Evolutionary conservation across 2,888 invertebrate species (phyloP), one percentile per base, ranked within the genome.

Genomic region (Ophonus ardosiacus): DNA sequence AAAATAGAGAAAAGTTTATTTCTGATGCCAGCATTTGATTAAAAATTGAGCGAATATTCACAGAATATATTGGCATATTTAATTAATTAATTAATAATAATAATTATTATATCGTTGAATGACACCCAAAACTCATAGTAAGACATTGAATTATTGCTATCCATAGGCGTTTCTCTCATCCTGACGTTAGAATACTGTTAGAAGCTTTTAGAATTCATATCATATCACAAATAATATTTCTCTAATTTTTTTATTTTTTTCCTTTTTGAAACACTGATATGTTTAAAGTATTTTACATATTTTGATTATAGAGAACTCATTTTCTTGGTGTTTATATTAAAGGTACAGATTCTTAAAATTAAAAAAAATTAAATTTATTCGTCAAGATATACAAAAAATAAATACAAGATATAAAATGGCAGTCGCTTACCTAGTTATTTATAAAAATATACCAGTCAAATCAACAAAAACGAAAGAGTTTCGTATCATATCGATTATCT

Each of bases 211-310:
- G 84, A 84, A 84, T 83, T 51, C 43, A 51, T 51, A 51, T 51
- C 43, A 51, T 51, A 51, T 51, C 43, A 51, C 43, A 51, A 51
- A 51, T 51, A 51, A 51, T 51, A 51, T 51, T 51, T 13, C 43
- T 51, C 43, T 51, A 51, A 71, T 82, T 63, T 80, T 80, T 24
- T 79, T 63, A 31, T 18, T 57, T 78, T 84, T 84, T 84, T 10
- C 51, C 51, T 84, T 84, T 85, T 85, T 57, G 51, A 63, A 85
- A 85, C 85, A 85, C 85, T 85, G 85, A 85, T 85, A 85, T 85
- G 85, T 85, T 85, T 85, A 80, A 84, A 78, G 84, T 85, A 85
- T 85, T 51, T 51, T 51, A 51, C 43, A 51, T 51, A 51, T 51
- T 51, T 51, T 51, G 43, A 51, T 51, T 51, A 51, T 51, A 51